These are phyloP conservation scores for Mythimna ferrago DNA, from an alignment of 2,888 invertebrate genomes.

Conservation along the genomic window DNA sequence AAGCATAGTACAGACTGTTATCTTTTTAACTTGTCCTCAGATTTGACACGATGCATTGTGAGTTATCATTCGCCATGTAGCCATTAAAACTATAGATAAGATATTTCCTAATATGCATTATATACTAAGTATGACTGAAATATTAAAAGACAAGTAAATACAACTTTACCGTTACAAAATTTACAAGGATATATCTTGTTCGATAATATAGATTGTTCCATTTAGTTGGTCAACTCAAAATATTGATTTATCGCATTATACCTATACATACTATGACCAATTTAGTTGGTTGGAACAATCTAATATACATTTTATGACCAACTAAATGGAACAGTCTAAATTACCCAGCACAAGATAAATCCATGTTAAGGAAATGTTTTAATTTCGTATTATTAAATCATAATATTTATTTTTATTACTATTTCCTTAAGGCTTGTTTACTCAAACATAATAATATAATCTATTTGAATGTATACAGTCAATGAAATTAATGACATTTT, in stretches of 20 bases:
- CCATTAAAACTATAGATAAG: slow-evolving; percentile 37
- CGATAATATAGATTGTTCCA: neutral
- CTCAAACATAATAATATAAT: neutral
- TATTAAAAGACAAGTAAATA: neutral
- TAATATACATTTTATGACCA: too few relatives aligned
- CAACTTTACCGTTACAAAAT: neutral
- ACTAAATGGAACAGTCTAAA: too few relatives aligned
- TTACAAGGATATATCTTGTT: slow-evolving; percentile 26
- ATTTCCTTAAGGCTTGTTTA: slow-evolving; percentile 2
- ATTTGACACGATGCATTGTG: slow-evolving; percentile 3
- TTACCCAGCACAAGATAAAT: too few relatives aligned
- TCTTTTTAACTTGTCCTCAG: slow-evolving; percentile 5
- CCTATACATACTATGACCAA: too few relatives aligned
- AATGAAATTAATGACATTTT: too few relatives aligned
- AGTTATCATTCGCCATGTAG: slow-evolving; percentile 36
- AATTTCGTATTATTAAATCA: too few relatives aligned
- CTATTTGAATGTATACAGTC: too few relatives aligned
- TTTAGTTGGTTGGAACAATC: too few relatives aligned
- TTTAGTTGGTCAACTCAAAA: slow-evolving; percentile 9
- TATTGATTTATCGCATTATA: too few relatives aligned
- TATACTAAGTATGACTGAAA: neutral
- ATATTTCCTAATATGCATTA: slow-evolving; percentile 7
- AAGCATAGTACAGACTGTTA: neutral
- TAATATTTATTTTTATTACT: too few relatives aligned
- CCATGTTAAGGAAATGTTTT: too few relatives aligned